phyloP scores from a whole-genome alignment of 2,888 invertebrate genomes.

The Hetaerina titia region DNA sequence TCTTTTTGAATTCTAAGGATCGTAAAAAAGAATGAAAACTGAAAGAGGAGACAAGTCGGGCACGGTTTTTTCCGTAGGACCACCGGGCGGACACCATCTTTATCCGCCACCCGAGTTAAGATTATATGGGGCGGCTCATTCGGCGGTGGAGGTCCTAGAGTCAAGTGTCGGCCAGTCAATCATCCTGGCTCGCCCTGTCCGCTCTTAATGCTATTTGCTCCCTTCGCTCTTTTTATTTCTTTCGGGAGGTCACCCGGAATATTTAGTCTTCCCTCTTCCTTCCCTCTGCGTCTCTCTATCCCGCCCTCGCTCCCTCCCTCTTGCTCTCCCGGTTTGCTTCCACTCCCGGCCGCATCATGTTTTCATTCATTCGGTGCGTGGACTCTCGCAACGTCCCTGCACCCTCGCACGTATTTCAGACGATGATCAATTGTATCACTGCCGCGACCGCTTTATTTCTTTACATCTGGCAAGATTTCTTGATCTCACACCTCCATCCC shows the following conservation, averaged over 20 bases:
- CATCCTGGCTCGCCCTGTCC: neutral
- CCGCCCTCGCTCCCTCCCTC: neutral
- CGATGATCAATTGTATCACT: too few species aligned
- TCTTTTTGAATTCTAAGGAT: neutral
- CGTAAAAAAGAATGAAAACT: neutral
- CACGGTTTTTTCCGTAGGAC: neutral
- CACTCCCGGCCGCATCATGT: too few species aligned
- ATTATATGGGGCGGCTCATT: neutral
- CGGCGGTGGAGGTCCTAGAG: neutral
- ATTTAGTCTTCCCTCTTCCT: neutral
- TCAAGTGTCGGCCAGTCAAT: neutral
- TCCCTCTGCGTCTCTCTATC: neutral
- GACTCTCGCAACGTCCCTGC: too few species aligned
- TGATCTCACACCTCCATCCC: too few species aligned
- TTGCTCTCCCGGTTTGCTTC: neutral
- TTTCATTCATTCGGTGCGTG: too few species aligned
- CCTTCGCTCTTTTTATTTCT: neutral
- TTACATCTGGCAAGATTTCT: too few species aligned
- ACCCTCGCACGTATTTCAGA: too few species aligned
- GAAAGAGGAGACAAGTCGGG: neutral
- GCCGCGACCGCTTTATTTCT: too few species aligned
- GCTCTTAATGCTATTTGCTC: neutral
- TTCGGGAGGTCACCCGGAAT: neutral
- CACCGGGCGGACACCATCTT: conserved; percentile 14
- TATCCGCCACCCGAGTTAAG: neutral